A percentile compares a stretch with the other conserved stretches of the same genome.
These are phyloP conservation scores for Empidonax alnorum DNA, from an alignment of 2,113 vertebrate species.

Conservation along the genomic window DNA sequence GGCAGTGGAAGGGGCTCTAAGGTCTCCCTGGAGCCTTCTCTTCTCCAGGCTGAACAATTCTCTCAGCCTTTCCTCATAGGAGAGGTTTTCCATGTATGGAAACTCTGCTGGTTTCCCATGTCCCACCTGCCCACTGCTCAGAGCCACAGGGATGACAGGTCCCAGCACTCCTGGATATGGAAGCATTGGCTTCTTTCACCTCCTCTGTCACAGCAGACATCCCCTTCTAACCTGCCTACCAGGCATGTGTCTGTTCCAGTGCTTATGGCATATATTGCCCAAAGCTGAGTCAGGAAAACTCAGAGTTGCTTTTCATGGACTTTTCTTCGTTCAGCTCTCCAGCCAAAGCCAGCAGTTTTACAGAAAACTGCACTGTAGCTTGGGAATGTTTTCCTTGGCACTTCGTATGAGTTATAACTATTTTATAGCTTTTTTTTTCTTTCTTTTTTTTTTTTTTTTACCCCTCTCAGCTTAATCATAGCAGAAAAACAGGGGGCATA, in stretches of 20 bases:
- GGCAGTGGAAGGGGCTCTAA: neutral
- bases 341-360: neutral
- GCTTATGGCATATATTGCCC: neutral
- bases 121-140: fast-evolving
- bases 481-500: neutral
- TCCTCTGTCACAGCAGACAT: neutral
- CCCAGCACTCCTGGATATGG: neutral
- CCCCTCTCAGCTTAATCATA: neutral
- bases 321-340: neutral
- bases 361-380: neutral
- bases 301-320: neutral
- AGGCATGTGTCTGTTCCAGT: neutral
- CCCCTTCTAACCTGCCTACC: neutral
- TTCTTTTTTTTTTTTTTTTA: neutral
- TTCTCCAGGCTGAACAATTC: neutral
- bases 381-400: neutral
- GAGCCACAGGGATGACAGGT: fast-evolving
- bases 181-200: neutral
- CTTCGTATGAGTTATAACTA: neutral
- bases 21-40: neutral
- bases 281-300: neutral
- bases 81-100: neutral
- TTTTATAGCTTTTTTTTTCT: neutral
- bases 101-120: too few species aligned
- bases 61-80: neutral